Evolutionary conservation across 2,113 vertebrate species (phyloP), one percentile per base, ranked within the genome.

Genomic region (Cebus imitator): DNA sequence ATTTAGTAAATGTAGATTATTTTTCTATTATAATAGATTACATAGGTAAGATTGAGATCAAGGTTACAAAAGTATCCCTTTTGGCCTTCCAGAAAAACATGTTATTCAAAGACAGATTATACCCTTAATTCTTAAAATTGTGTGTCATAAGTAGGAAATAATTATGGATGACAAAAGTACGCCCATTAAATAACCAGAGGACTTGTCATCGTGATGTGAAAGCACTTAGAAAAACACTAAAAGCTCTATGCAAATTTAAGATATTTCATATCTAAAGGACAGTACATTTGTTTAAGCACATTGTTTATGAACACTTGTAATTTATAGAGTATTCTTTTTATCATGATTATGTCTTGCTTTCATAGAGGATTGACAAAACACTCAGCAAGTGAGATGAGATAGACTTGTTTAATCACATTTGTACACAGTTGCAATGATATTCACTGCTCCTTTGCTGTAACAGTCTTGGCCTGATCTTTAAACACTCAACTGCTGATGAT

Each of bases 381-480:
- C 14, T 50, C 1, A 97, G 23, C 4, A 96, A 92, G 70, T 85
- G 57, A 72, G 61, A 64, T 95, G 75, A 79, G 50, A 95, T 85
- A 48, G 30, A 23, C 21, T 14, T 80, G 5, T 79, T 20, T 93
- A 96, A 96, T 75, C 57, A 89, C n/a, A 79, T 90, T 64, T 61
- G 18, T 8, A 50, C 9, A 23, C 87, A 82, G 30, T 61, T 27
- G 45, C 0, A 72, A 79, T 78, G 73, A 85, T 12, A n/a, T 90
- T 35, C 45, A 80, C 12, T 87, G 66, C 35, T 76, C 66, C 73
- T 94, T 96, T 93, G 30, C 37, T 93, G 91, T 89, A 83, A 40
- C 30, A 78, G 90, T 90, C 68, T 86, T 97, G 37, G 27, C 32
- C 43, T 95, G 21, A 73, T 95, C 58, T 96, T 90, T 94, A 96